phyloP scores from a whole-genome alignment of 2,797 vertebrate species.

The Clarias pachynema region DNA sequence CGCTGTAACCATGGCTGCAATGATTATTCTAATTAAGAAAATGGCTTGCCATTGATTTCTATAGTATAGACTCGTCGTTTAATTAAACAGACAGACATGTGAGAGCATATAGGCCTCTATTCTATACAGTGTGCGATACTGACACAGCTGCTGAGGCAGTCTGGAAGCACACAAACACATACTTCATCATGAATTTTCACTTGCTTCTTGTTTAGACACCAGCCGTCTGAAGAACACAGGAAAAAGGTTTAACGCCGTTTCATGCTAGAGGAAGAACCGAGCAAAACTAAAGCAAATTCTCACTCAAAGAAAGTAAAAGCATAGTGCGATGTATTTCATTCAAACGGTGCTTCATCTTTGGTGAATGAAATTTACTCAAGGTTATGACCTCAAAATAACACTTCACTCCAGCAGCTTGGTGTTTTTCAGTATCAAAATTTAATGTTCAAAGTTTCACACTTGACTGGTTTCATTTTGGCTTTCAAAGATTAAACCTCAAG shows the following conservation, averaged over 20 bases:
- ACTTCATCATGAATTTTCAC: background rate
- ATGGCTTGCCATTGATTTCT: background rate
- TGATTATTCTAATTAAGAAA: background rate
- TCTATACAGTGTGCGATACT: background rate
- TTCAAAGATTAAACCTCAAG: background rate
- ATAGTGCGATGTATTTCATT: background rate
- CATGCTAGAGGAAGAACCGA: background rate
- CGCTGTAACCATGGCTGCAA: background rate
- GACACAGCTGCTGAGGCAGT: background rate
- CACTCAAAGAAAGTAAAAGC: background rate
- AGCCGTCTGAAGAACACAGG: background rate
- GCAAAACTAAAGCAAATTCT: background rate
- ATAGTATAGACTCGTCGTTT: background rate
- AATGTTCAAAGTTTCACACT: no score
- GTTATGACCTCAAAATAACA: background rate
- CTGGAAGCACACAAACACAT: background rate
- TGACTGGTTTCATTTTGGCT: background rate
- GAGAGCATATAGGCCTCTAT: background rate
- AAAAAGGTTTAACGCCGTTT: background rate
- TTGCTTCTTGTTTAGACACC: background rate
- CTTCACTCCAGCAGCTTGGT: background rate
- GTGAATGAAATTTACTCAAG: background rate
- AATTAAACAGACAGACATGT: background rate
- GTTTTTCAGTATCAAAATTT: no score
- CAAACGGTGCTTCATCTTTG: background rate